These are phyloP conservation scores for Coregonus clupeaformis DNA, from an alignment of 2,113 vertebrate genomes.

Conservation along the genomic window DNA sequence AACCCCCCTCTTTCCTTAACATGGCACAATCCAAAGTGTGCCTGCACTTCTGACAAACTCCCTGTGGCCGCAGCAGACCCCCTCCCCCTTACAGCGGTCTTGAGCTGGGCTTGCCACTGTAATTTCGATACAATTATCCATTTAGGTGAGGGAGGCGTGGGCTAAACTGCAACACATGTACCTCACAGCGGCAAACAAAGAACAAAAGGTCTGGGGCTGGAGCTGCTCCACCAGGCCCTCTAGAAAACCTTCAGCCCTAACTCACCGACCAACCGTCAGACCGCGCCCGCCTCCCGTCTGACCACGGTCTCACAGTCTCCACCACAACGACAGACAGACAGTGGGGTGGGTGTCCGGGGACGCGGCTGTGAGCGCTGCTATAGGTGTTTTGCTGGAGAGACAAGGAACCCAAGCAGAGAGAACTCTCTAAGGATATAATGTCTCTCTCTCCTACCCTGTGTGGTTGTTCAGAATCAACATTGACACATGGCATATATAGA, in stretches of 20 bases:
- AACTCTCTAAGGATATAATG: not conserved
- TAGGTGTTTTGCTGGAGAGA: not conserved
- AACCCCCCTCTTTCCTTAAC: not conserved
- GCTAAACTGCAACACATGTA: conserved; percentile 58
- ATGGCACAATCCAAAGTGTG: conserved; percentile 6
- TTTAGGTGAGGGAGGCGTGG: conserved; percentile 45
- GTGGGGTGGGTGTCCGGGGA: not conserved
- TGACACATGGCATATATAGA: not conserved
- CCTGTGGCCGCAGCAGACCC: conserved; percentile 9
- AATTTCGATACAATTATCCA: conserved; percentile 55
- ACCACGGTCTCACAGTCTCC: conserved; percentile 2
- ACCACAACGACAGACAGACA: conserved; percentile 17
- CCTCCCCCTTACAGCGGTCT: conserved; percentile 21
- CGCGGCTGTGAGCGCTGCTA: too few relatives aligned
- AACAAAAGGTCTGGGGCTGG: conserved; percentile 43
- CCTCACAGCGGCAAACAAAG: conserved; percentile 45
- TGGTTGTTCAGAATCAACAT: not conserved
- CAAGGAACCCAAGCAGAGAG: not conserved
- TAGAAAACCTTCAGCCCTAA: conserved; percentile 29
- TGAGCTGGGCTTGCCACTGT: conserved; percentile 16
- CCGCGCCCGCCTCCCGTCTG: conserved; percentile 16
- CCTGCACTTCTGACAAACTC: conserved; percentile 1
- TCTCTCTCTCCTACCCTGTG: not conserved
- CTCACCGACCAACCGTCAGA: conserved; percentile 5
- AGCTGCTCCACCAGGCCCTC: conserved; percentile 36